These are phyloP conservation scores for Axinella damicornis DNA, from an alignment of 37 sponge, comb jelly and placozoan genomes.

Conservation along the genomic window DNA sequence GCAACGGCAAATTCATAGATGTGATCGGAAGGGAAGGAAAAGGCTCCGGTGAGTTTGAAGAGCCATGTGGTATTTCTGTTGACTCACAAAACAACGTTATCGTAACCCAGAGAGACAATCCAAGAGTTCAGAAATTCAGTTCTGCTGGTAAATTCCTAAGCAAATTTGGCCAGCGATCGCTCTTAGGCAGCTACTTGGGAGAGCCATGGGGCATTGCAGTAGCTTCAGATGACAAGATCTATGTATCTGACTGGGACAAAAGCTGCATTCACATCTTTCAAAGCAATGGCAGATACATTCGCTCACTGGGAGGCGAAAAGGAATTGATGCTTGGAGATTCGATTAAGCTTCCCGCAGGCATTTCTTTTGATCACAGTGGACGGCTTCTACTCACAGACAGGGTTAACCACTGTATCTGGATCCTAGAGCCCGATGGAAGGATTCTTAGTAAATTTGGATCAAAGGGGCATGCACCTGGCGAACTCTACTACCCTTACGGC, in stretches of 20 bases:
- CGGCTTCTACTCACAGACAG: constrained; percentile 20
- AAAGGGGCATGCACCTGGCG: constrained; percentile 24
- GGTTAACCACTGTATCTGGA: constrained; percentile 17
- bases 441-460: neutral
- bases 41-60: constrained; percentile 2
- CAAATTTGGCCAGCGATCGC: constrained; percentile 48
- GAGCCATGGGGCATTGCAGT: constrained; percentile 24
- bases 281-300: constrained; percentile 3
- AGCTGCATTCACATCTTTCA: constrained; percentile 18
- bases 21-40: constrained; percentile 8
- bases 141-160: neutral
- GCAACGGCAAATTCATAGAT: constrained; percentile 16
- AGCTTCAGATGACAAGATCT: neutral
- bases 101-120: constrained; percentile 5
- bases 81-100: neutral
- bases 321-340: constrained; percentile 7
- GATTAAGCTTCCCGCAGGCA: neutral
- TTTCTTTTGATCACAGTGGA: neutral
- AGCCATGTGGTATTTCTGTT: neutral
- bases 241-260: constrained; percentile 7
- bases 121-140: neutral
- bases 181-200: neutral
- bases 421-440: constrained; percentile 4
- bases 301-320: neutral
- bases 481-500: constrained; percentile 22